Percentiles rank a stretch among this genome's conserved stretches.
phyloP scores from a whole-genome alignment of 2,888 invertebrate genomes.

The Anorthoa munda region DNA sequence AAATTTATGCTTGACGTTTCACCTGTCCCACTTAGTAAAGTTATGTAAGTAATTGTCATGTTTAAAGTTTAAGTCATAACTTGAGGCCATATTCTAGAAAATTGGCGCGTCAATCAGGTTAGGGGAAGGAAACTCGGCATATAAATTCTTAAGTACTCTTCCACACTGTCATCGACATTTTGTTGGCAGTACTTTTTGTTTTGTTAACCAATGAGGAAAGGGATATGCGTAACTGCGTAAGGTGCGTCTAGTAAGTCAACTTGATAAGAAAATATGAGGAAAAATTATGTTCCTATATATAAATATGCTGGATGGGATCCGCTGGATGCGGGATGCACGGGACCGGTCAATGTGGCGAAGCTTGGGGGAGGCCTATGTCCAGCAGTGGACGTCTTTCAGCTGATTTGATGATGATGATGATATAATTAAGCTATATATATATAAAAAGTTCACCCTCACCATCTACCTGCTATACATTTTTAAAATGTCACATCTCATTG shows the following conservation, averaged over 20 bases:
- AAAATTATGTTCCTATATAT: background rate
- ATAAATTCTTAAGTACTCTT: slow-evolving; percentile 16
- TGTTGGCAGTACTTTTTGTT: slow-evolving; percentile 29
- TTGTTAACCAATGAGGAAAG: slow-evolving; percentile 38
- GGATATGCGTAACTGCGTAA: background rate
- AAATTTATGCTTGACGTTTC: slow-evolving; percentile 8
- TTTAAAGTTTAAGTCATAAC: slow-evolving; percentile 16
- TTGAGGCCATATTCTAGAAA: slow-evolving; percentile 11
- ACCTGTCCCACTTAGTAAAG: slow-evolving; percentile 21
- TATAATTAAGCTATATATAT: no score
- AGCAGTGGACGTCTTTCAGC: no score
- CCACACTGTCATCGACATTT: slow-evolving; percentile 10
- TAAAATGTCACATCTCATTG: background rate
- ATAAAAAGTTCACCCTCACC: no score
- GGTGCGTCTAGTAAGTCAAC: slow-evolving; percentile 4
- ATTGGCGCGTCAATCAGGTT: slow-evolving; percentile 13
- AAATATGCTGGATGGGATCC: no score
- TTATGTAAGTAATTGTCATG: slow-evolving; percentile 24
- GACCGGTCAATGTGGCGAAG: no score
- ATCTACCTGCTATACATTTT: no score
- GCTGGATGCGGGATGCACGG: no score
- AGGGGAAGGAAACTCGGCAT: slow-evolving; percentile 44
- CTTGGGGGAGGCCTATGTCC: no score
- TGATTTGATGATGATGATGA: no score
- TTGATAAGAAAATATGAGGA: background rate